These are phyloP conservation scores for Galeruca laticollis DNA, from an alignment of 2,888 invertebrate species.

Conservation along the genomic window DNA sequence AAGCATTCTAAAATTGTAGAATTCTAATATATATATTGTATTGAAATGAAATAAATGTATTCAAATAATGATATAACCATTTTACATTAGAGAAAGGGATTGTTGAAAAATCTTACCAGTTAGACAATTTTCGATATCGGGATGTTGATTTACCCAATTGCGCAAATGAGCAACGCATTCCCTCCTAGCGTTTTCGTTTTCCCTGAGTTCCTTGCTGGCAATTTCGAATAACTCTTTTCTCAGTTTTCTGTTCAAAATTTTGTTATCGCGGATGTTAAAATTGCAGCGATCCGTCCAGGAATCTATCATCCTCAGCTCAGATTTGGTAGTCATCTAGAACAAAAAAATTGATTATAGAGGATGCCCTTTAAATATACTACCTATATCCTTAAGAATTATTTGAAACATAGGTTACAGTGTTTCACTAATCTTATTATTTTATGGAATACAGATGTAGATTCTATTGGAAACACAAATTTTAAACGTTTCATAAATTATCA, in stretches of 20 bases:
- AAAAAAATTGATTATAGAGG: too few relatives aligned
- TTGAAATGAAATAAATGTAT: too few relatives aligned
- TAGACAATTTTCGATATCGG: slow-evolving; percentile 77
- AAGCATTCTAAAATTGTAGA: too few relatives aligned
- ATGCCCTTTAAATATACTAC: too few relatives aligned
- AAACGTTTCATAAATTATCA: too few relatives aligned
- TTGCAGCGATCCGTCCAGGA: slow-evolving; percentile 56
- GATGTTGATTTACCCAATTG: slow-evolving; percentile 79
- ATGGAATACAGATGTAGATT: too few relatives aligned
- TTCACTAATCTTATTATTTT: too few relatives aligned
- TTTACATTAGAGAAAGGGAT: background rate
- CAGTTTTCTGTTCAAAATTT: background rate
- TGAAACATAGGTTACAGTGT: too few relatives aligned
- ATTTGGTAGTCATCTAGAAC: slow-evolving; percentile 58
- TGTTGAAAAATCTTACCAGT: slow-evolving; percentile 69
- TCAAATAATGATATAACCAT: too few relatives aligned
- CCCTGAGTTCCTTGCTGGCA: slow-evolving; percentile 78
- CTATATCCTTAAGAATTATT: too few relatives aligned
- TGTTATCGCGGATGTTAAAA: slow-evolving; percentile 19
- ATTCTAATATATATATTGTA: too few relatives aligned
- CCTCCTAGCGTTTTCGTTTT: slow-evolving; percentile 74
- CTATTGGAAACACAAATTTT: too few relatives aligned
- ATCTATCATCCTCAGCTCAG: slow-evolving; percentile 57
- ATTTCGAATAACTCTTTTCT: slow-evolving; percentile 63
- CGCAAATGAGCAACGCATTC: slow-evolving; percentile 76